phyloP scores from a whole-genome alignment of 1,140 invertebrate genomes.

The Drosophila rufa region DNA sequence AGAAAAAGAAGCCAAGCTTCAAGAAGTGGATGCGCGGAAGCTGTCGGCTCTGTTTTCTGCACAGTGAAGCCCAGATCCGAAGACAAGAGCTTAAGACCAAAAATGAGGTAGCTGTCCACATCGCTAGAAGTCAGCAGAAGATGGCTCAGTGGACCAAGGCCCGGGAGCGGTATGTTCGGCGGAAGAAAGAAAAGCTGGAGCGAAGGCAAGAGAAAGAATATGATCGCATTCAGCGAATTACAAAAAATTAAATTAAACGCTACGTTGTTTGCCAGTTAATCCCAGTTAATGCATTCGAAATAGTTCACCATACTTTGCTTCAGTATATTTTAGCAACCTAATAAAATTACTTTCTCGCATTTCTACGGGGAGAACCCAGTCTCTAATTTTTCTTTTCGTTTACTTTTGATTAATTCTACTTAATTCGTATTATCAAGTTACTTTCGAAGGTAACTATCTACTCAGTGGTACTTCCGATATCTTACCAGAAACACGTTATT shows the following conservation, averaged over 20 bases:
- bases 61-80: slow-evolving; percentile 25
- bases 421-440: background rate
- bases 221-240: background rate
- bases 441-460: background rate
- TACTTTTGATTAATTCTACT: no score
- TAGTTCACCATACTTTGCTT: no score
- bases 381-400: no score
- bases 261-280: background rate
- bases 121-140: slow-evolving; percentile 19
- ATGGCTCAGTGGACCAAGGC: slow-evolving; percentile 43
- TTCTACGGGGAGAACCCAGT: background rate
- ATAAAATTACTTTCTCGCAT: background rate
- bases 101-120: slow-evolving; percentile 5
- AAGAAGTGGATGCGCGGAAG: slow-evolving; percentile 33
- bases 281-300: no score
- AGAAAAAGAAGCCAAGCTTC: slow-evolving; percentile 1
- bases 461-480: background rate
- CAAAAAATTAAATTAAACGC: background rate
- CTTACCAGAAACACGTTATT: background rate
- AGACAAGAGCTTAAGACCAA: slow-evolving; percentile 10
- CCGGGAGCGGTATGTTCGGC: slow-evolving; percentile 27
- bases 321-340: background rate
- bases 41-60: slow-evolving; percentile 30
- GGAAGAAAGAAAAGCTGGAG: slow-evolving; percentile 4
- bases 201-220: background rate